A percentile compares a stretch with the other conserved stretches of the same genome.
Conservation (phyloP, 2,797 vertebrate genomes). For the Somateria mollissima region DNA sequence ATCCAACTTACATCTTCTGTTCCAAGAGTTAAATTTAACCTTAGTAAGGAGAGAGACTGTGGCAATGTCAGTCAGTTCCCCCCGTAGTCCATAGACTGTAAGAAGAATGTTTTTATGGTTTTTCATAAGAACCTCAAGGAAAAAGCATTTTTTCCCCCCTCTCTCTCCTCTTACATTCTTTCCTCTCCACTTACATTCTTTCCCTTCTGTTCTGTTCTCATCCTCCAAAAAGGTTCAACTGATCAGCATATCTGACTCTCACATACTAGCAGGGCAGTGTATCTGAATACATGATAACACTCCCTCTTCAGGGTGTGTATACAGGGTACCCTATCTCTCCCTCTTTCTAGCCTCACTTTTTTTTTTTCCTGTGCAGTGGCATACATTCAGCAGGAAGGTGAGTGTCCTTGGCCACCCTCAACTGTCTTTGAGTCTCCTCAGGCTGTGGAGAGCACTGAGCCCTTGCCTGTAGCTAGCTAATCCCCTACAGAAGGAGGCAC, state of each 20-base stretch:
- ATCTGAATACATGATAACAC: not conserved
- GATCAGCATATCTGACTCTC: not conserved
- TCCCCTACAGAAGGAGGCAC: not conserved
- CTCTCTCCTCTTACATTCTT: not conserved
- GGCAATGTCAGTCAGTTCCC: not conserved
- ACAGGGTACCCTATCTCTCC: not conserved
- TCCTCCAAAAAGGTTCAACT: not conserved
- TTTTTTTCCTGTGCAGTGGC: not conserved
- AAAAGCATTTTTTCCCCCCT: not conserved
- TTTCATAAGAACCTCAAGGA: not conserved
- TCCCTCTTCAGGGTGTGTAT: not conserved
- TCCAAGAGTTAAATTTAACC: not conserved
- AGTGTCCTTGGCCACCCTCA: not conserved
- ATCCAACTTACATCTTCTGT: not conserved
- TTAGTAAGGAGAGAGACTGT: not conserved
- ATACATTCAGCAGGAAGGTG: not conserved
- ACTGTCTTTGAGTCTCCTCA: not conserved
- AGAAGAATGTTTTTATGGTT: not conserved
- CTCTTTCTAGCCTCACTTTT: not conserved
- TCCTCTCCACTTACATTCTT: not conserved
- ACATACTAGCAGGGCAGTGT: not conserved
- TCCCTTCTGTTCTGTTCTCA: not conserved
- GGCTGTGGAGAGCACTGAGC: not conserved
- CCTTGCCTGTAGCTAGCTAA: not conserved
- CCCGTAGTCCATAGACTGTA: not conserved